phyloP scores from a whole-genome alignment of 2,888 invertebrate species.

The Cataglyphis rosenhaueri region DNA sequence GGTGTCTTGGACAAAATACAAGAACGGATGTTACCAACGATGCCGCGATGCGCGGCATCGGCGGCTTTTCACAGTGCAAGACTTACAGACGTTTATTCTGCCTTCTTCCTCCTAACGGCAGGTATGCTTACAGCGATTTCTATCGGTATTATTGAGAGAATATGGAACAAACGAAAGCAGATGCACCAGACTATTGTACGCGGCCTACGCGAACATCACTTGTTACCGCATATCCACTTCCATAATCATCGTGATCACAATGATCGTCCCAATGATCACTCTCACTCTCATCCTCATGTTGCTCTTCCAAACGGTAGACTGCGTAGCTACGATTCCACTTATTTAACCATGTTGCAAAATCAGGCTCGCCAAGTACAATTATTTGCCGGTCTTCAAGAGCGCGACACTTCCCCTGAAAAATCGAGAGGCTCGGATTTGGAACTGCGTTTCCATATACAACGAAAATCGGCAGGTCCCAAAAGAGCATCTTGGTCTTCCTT shows the following conservation, averaged over 20 bases:
- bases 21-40: constrained; percentile 84
- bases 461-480: constrained; percentile 33
- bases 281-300: constrained; percentile 10
- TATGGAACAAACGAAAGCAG: constrained; percentile 78
- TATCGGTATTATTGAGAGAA: constrained; percentile 79
- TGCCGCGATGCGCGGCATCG: constrained; percentile 87
- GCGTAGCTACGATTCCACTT: constrained; percentile 9
- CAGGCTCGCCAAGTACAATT: constrained; percentile 32
- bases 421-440: neutral
- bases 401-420: neutral
- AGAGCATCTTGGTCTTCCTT: constrained; percentile 47
- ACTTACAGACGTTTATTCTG: constrained; percentile 88
- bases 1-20: constrained; percentile 82
- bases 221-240: constrained; percentile 53
- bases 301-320: neutral
- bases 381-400: constrained; percentile 6
- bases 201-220: constrained; percentile 60
- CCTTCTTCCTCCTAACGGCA: constrained; percentile 85
- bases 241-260: constrained; percentile 31
- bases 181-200: constrained; percentile 70
- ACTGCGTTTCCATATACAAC: constrained; percentile 30
- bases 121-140: constrained; percentile 84
- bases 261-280: neutral
- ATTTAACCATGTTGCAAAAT: constrained; percentile 6
- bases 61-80: constrained; percentile 88